Percentiles rank a stretch among this genome's conserved stretches.
phyloP scores from a whole-genome alignment of 2,888 invertebrate species.

The Phasia obesa region DNA sequence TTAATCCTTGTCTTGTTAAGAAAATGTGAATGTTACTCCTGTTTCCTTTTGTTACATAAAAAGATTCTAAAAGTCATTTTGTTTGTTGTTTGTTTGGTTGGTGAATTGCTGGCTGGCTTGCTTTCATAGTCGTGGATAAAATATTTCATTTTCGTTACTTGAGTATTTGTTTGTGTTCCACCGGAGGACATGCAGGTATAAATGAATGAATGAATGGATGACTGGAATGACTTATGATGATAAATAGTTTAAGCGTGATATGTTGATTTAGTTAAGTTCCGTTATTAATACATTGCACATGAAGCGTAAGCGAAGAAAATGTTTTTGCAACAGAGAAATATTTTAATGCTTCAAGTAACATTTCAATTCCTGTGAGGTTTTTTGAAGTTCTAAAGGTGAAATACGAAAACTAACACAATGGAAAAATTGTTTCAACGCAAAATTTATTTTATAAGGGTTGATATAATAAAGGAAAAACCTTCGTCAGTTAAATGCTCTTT shows the following conservation, averaged over 20 bases:
- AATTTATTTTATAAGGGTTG: not conserved
- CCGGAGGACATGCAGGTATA: conserved; percentile 54
- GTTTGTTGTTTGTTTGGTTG: conserved; percentile 13
- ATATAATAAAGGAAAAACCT: not conserved
- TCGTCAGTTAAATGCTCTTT: not conserved
- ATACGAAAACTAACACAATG: not conserved
- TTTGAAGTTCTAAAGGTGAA: not conserved
- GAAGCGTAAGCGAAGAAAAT: conserved; percentile 9
- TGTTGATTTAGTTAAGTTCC: conserved; percentile 72
- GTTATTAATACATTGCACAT: conserved; percentile 50
- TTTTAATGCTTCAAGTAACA: conserved; percentile 49
- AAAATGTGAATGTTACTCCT: conserved; percentile 32
- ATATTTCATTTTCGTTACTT: conserved; percentile 51
- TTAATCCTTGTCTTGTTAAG: conserved; percentile 70
- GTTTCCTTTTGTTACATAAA: conserved; percentile 42
- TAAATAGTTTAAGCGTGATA: conserved; percentile 80
- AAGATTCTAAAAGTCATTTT: conserved; percentile 60
- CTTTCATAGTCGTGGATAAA: conserved; percentile 35
- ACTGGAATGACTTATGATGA: conserved; percentile 82
- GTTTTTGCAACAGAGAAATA: conserved; percentile 1
- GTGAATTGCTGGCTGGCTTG: not conserved
- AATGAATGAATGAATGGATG: conserved; percentile 55
- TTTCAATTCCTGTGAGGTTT: conserved; percentile 39
- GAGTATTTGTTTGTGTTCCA: conserved; percentile 35
- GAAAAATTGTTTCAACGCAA: not conserved